Percentiles rank a stretch among this genome's conserved stretches.
phyloP scores from a whole-genome alignment of 2,797 vertebrate genomes.

The Coluber constrictor region DNA sequence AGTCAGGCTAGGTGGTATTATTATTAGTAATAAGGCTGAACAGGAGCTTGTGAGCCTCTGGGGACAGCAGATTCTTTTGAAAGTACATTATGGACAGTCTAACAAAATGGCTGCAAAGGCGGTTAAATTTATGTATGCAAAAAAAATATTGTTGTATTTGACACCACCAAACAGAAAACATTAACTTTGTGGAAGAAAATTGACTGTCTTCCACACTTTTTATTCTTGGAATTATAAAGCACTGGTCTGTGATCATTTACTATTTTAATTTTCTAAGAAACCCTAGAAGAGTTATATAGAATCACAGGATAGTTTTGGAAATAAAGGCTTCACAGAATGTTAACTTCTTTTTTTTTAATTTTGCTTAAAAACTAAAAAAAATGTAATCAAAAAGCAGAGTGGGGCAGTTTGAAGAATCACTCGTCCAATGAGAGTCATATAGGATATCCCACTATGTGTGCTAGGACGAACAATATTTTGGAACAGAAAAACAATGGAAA shows the following conservation, averaged over 20 bases:
- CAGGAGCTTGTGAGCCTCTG: neutral
- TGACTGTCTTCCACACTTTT: neutral
- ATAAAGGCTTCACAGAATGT: neutral
- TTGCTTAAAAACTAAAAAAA: neutral
- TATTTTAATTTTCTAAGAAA: neutral
- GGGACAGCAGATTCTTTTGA: neutral
- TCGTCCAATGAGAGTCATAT: neutral
- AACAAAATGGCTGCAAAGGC: neutral
- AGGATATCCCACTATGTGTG: neutral
- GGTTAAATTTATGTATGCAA: neutral
- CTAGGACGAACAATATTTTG: neutral
- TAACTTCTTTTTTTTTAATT: neutral
- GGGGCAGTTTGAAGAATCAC: neutral
- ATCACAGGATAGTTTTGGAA: neutral
- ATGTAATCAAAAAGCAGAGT: neutral
- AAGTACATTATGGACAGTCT: neutral
- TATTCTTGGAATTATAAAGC: neutral
- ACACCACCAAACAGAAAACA: neutral
- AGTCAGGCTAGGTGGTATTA: too few species aligned
- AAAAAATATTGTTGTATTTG: neutral
- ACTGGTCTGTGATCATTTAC: neutral
- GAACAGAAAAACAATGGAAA: neutral
- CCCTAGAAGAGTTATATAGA: neutral
- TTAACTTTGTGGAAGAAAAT: neutral
- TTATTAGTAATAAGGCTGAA: neutral